A percentile compares a stretch with the other conserved stretches of the same genome.
Conservation (phyloP, 1,140 invertebrate genomes). For the Apis cerana region DNA sequence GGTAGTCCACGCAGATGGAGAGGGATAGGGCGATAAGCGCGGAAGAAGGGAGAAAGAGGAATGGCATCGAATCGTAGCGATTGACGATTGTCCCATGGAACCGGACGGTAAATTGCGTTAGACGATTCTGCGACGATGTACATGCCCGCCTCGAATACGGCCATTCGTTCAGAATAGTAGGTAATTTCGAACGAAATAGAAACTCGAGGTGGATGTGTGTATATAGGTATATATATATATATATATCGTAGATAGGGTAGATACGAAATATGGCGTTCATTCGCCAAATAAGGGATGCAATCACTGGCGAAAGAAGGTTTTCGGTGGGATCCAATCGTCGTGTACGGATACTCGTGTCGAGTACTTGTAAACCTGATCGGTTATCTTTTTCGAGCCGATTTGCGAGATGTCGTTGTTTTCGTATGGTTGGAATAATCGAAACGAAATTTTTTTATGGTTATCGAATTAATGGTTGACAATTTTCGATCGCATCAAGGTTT, state of each 20-base stretch:
- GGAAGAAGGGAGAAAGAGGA: not conserved
- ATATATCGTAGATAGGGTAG: not conserved
- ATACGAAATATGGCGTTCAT: not conserved
- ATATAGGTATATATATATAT: too few species aligned
- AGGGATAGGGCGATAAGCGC: not conserved
- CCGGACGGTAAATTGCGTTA: slow-evolving; percentile 54
- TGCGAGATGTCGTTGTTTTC: too few species aligned
- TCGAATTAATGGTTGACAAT: too few species aligned
- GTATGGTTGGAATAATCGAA: not conserved
- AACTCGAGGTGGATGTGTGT: not conserved
- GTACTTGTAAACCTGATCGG: not conserved
- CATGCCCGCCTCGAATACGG: slow-evolving; percentile 10
- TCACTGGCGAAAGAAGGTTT: not conserved
- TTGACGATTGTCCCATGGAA: slow-evolving; percentile 33
- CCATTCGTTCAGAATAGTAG: slow-evolving; percentile 39
- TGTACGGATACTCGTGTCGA: not conserved
- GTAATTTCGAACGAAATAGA: slow-evolving; percentile 49
- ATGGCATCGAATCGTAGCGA: slow-evolving; percentile 4
- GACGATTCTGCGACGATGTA: slow-evolving; percentile 16
- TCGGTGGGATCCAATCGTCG: not conserved
- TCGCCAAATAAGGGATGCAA: not conserved
- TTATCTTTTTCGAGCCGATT: not conserved
- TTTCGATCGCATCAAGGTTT: too few species aligned
- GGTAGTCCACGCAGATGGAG: not conserved
- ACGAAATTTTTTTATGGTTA: too few species aligned